Base-by-base conservation (phyloP, 2,888 invertebrate genomes). In the Rhagonycha fulva region DNA sequence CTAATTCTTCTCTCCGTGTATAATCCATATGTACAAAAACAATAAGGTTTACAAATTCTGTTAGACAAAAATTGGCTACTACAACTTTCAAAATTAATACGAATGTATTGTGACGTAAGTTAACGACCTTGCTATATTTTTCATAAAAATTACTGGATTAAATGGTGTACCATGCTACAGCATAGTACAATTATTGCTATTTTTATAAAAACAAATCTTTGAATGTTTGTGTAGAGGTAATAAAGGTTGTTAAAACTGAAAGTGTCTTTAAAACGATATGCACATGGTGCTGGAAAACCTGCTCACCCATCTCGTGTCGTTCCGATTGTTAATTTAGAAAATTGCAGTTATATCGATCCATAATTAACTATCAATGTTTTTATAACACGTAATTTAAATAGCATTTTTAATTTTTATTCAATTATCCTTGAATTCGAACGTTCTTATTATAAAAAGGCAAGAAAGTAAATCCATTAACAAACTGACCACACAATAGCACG, bases 21-120 rank as follows among this genome's bases (percentile, higher is more conserved):
- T 19, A 19, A 19, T 19, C 9, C 28, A 7, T 28, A 28, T 28
- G 28, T 28, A 9, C 7, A 28, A 28, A 28, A 28, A 28, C 7
- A 28, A 28, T 28, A 28, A 28, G n/a, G 47, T 47, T 47, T 47
- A n/a, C 47, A 47, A 47, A 47, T n/a, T 47, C 47, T n/a, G 47
- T n/a, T n/a, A 47, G 47, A 47, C 47, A 47, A 47, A 47, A 47
- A 47, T 47, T 47, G 47, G 47, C 47, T n/a, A 47, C n/a, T 71
- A 74, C 70, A 74, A 70, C 74, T 74, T 74, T 74, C 74, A 74
- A 74, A 74, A 70, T 74, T 62, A 47, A n/a, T 24, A 71, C 19
- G 70, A 74, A 66, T 66, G 63, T 66, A 66, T 66, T 66, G 66
- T 74, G 70, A 74, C 74, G 74, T 74, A 70, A 70, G 63, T 74